Evolutionary conservation across 2,888 invertebrate genomes (phyloP).

Genomic region (Netelia fuscicornis): DNA sequence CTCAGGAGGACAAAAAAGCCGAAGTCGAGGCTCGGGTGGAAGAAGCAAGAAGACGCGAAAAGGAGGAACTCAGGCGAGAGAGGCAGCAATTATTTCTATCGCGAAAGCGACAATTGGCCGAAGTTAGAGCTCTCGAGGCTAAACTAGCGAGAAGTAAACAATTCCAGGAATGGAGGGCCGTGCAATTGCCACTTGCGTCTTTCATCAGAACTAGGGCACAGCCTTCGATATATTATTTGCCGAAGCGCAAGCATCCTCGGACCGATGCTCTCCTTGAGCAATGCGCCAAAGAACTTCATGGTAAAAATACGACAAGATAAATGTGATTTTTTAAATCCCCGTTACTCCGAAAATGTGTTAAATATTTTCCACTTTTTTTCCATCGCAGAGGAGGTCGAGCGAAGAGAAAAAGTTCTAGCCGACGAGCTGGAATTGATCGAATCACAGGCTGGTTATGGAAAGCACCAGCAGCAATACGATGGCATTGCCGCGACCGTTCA

Average conservation of each 20-base stretch:
- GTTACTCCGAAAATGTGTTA: not conserved
- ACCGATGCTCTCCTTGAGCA: conserved; percentile 79
- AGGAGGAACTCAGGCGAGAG: conserved; percentile 93
- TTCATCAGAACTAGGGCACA: conserved; percentile 95
- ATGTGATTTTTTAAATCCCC: not conserved
- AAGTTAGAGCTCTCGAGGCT: conserved; percentile 94
- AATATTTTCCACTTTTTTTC: conserved; percentile 11
- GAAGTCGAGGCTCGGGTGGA: conserved; percentile 97
- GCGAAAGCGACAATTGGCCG: conserved; percentile 94
- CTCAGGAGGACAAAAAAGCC: conserved; percentile 92
- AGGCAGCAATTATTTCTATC: conserved; percentile 94
- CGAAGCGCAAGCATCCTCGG: conserved; percentile 89
- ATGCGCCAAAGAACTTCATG: conserved; percentile 81
- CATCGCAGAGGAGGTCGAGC: conserved; percentile 81
- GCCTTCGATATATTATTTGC: conserved; percentile 95
- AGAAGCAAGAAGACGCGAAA: conserved; percentile 94
- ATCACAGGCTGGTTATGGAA: conserved; percentile 78
- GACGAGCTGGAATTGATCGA: conserved; percentile 82
- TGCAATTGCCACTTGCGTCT: conserved; percentile 91
- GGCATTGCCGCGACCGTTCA: conserved; percentile 69
- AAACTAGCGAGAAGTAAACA: conserved; percentile 95
- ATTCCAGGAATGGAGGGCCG: conserved; percentile 94
- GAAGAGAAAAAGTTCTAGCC: conserved; percentile 78
- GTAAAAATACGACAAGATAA: conserved; percentile 69
- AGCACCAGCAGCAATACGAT: conserved; percentile 78